phyloP scores from a whole-genome alignment of 1,140 invertebrate genomes.

The Hyles euphorbiae region DNA sequence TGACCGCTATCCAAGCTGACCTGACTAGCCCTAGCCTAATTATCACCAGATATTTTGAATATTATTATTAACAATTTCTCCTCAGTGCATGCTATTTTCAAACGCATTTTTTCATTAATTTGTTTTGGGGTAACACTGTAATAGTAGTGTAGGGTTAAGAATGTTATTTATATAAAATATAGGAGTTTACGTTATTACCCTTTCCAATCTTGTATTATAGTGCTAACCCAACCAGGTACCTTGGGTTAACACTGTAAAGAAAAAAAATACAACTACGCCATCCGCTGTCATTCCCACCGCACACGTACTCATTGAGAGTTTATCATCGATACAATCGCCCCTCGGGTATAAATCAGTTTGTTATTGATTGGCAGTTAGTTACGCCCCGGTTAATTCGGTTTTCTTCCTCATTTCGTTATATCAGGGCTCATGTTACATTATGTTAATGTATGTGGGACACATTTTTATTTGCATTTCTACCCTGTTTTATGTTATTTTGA shows the following conservation, averaged over 20 bases:
- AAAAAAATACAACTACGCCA: neutral
- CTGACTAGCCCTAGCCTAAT: no score
- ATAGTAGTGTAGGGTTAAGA: no score
- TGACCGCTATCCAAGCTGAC: no score
- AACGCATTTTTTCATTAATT: no score
- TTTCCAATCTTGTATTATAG: no score
- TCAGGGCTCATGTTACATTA: constrained; percentile 28
- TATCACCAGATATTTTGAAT: no score
- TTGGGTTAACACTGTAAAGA: neutral
- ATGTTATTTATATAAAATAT: no score
- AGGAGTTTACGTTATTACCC: no score
- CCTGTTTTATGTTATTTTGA: constrained; percentile 1
- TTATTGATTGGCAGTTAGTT: constrained; percentile 68
- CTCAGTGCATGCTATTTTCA: no score
- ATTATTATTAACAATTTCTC: no score
- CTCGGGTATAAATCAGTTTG: constrained; percentile 58
- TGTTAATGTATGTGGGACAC: constrained; percentile 32
- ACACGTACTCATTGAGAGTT: constrained; percentile 18
- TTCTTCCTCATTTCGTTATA: constrained; percentile 28
- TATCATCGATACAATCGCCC: constrained; percentile 33
- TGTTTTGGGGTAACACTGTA: no score
- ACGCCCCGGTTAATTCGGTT: constrained; percentile 45
- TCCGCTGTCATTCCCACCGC: constrained; percentile 8
- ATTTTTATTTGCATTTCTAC: constrained; percentile 1
- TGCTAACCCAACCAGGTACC: no score